phyloP scores from a whole-genome alignment of 2,113 vertebrate species.

The Heloderma charlesbogerti region DNA sequence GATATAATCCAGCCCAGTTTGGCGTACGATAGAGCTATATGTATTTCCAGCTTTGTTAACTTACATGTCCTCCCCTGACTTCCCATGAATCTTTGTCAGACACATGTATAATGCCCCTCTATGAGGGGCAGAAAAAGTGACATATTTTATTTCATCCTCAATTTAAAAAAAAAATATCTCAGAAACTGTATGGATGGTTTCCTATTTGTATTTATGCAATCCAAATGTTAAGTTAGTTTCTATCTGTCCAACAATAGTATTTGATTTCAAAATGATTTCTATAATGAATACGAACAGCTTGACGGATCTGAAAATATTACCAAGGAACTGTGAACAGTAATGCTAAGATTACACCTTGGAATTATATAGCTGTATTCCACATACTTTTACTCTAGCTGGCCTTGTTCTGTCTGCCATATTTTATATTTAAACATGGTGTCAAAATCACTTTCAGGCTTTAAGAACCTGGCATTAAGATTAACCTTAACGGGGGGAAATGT shows the following conservation, averaged over 20 bases:
- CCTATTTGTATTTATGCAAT: background rate
- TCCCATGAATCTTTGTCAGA: background rate
- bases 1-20: background rate
- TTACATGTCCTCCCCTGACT: background rate
- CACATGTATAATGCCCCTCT: background rate
- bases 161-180: background rate
- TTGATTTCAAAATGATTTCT: background rate
- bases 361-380: slow-evolving; percentile 52
- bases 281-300: slow-evolving; percentile 49
- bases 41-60: background rate
- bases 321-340: slow-evolving; percentile 43
- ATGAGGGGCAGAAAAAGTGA: background rate
- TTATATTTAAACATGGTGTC: slow-evolving; percentile 65
- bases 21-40: too few species aligned
- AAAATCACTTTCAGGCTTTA: slow-evolving; percentile 71
- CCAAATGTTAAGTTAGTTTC: background rate
- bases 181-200: background rate
- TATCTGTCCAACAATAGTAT: background rate
- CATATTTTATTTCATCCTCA: background rate
- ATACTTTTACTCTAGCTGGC: slow-evolving; percentile 51
- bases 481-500: slow-evolving; percentile 49
- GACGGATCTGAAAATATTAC: slow-evolving; percentile 51
- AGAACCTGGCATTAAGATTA: slow-evolving; percentile 65
- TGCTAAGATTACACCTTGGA: slow-evolving; percentile 61
- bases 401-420: slow-evolving; percentile 48